A percentile compares a stretch with the other conserved stretches of the same genome.
Conservation (phyloP, 1,140 invertebrate genomes). For the Drepana arcuata region DNA sequence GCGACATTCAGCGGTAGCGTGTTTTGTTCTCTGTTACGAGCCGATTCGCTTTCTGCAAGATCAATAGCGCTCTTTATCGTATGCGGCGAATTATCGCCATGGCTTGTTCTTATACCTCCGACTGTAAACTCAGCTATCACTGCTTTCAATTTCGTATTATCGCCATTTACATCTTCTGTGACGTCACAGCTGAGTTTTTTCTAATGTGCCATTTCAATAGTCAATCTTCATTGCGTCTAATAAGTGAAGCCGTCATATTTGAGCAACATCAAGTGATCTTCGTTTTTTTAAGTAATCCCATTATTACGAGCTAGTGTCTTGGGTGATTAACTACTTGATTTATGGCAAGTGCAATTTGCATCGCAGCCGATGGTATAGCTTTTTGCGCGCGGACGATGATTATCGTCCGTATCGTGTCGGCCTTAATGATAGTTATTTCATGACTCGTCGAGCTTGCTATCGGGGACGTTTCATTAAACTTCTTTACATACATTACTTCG, state of each 20-base stretch:
- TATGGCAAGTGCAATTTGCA: slow-evolving; percentile 67
- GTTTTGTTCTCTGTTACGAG: slow-evolving; percentile 66
- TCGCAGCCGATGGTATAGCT: slow-evolving; percentile 54
- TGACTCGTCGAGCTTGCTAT: slow-evolving; percentile 54
- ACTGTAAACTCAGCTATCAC: slow-evolving; percentile 32
- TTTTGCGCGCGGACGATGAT: slow-evolving; percentile 61
- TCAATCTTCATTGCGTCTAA: too few relatives aligned
- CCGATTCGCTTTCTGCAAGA: slow-evolving; percentile 64
- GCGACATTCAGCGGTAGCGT: slow-evolving; percentile 65
- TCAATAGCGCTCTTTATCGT: slow-evolving; percentile 66
- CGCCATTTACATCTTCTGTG: slow-evolving; percentile 37
- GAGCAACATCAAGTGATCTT: too few relatives aligned
- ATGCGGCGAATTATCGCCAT: slow-evolving; percentile 51
- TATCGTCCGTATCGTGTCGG: slow-evolving; percentile 67
- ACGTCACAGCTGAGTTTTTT: not conserved
- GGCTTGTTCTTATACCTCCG: slow-evolving; percentile 38
- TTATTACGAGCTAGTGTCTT: slow-evolving; percentile 46
- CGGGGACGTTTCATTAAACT: slow-evolving; percentile 65
- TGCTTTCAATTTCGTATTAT: slow-evolving; percentile 42
- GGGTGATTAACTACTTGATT: slow-evolving; percentile 68
- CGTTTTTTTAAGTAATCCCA: slow-evolving; percentile 68
- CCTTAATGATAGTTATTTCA: slow-evolving; percentile 68
- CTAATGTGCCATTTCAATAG: too few relatives aligned
- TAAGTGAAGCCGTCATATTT: too few relatives aligned
- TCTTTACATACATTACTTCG: slow-evolving; percentile 65